Percentiles rank a stretch among this genome's conserved stretches.
These are phyloP conservation scores for Macaria liturata DNA, from an alignment of 2,888 invertebrate species.

Conservation along the genomic window DNA sequence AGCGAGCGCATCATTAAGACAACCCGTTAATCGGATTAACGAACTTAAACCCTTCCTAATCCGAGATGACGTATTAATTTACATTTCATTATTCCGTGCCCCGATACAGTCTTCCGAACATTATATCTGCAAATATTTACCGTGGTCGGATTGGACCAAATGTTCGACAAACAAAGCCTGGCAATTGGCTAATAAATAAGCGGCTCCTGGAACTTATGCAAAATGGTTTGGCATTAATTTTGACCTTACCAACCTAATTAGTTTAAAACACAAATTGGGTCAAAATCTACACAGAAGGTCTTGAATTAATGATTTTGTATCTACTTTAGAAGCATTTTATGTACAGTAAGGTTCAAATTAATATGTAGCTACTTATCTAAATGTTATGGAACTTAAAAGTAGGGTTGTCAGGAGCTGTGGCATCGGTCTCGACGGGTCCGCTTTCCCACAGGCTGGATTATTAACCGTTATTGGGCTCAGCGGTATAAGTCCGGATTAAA, in stretches of 20 bases:
- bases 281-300: background rate
- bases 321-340: no score
- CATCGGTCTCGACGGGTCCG: conserved; percentile 33
- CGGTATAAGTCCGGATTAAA: conserved; percentile 75
- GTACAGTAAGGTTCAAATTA: no score
- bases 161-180: conserved; percentile 20
- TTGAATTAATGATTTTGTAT: no score
- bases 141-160: conserved; percentile 21
- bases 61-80: conserved; percentile 66
- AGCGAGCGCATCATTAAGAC: conserved; percentile 49
- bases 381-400: conserved; percentile 14
- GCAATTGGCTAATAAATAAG: conserved; percentile 18
- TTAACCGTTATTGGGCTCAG: conserved; percentile 73
- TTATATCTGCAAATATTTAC: conserved; percentile 29
- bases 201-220: conserved; percentile 19
- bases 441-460: conserved; percentile 57
- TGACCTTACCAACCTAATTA: background rate
- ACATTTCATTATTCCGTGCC: conserved; percentile 56
- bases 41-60: conserved; percentile 52
- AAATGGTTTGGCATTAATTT: conserved; percentile 12
- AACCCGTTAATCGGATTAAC: conserved; percentile 53
- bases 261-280: background rate
- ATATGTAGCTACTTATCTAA: conserved; percentile 2
- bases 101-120: conserved; percentile 24
- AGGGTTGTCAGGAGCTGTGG: conserved; percentile 5